Percentiles rank a stretch among this genome's conserved stretches.
phyloP scores from a whole-genome alignment of 2,113 vertebrate genomes.

The Cyprinodon brontotheroides region DNA sequence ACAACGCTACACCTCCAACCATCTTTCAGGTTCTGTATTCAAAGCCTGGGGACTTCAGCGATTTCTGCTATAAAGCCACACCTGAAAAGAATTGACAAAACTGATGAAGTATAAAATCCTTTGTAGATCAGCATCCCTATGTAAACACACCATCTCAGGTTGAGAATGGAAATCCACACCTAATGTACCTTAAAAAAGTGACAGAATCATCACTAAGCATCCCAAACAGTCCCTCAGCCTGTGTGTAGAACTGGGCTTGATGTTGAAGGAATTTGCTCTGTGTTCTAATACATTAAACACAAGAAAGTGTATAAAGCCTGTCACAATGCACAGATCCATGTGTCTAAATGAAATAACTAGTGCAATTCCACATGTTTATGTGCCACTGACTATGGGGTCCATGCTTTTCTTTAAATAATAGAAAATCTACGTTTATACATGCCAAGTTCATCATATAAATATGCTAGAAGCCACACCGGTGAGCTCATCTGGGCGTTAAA shows the following conservation, averaged over 20 bases:
- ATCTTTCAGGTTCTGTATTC: no score
- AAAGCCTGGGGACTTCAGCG: no score
- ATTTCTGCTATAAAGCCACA: no score
- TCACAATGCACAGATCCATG: slow-evolving; percentile 18
- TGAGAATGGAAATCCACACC: slow-evolving; percentile 19
- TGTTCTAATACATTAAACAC: slow-evolving; percentile 31
- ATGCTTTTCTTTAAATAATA: slow-evolving; percentile 30
- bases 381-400: not conserved
- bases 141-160: slow-evolving; percentile 17
- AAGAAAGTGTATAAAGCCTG: slow-evolving; percentile 29
- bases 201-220: slow-evolving; percentile 24
- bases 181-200: slow-evolving; percentile 27
- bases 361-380: slow-evolving; percentile 15
- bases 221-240: slow-evolving; percentile 35
- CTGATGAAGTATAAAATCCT: slow-evolving; percentile 17
- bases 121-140: slow-evolving; percentile 24
- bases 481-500: slow-evolving; percentile 37
- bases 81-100: no score
- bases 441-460: slow-evolving; percentile 18
- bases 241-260: slow-evolving; percentile 53
- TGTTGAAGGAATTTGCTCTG: slow-evolving; percentile 44
- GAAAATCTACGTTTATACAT: slow-evolving; percentile 31
- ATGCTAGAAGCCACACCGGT: slow-evolving; percentile 13
- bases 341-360: slow-evolving; percentile 24
- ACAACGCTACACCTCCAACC: no score